phyloP scores from a whole-genome alignment of 2,797 vertebrate species.

The Delichon dasypus region DNA sequence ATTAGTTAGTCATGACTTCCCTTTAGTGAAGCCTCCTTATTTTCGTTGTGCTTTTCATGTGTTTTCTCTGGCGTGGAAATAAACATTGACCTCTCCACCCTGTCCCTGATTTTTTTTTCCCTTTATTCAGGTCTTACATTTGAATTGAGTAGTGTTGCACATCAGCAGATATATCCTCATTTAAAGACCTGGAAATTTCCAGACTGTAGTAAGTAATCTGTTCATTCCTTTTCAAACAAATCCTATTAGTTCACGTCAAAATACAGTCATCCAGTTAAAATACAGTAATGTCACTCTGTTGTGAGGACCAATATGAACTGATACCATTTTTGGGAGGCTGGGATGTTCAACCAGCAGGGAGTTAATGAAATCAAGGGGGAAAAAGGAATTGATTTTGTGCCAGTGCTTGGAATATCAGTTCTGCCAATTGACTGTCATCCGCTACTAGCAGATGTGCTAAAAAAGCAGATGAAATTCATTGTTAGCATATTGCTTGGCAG shows the following conservation, averaged over 20 bases:
- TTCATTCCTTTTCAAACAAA: conserved; percentile 28
- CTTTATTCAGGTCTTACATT: background rate
- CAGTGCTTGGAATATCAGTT: background rate
- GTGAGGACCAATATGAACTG: background rate
- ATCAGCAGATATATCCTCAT: background rate
- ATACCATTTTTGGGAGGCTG: background rate
- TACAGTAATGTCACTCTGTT: background rate
- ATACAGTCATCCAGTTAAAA: conserved; percentile 10
- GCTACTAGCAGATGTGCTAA: conserved; percentile 51
- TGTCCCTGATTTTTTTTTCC: background rate
- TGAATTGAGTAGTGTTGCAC: background rate
- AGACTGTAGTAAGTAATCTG: background rate
- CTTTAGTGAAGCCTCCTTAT: background rate
- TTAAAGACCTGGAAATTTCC: background rate
- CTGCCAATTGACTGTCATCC: conserved; percentile 46
- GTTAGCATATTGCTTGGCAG: background rate
- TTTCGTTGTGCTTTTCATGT: too few species aligned
- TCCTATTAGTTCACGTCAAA: conserved; percentile 13
- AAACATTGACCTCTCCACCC: background rate
- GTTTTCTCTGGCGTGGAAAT: background rate
- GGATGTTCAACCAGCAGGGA: conserved; percentile 20
- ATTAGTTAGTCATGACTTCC: background rate
- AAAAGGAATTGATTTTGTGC: background rate
- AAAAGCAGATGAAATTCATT: conserved; percentile 43
- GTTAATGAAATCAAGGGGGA: background rate